These are phyloP conservation scores for Poecilobothrus nobilitatus DNA, from an alignment of 2,888 invertebrate genomes.

Conservation along the genomic window DNA sequence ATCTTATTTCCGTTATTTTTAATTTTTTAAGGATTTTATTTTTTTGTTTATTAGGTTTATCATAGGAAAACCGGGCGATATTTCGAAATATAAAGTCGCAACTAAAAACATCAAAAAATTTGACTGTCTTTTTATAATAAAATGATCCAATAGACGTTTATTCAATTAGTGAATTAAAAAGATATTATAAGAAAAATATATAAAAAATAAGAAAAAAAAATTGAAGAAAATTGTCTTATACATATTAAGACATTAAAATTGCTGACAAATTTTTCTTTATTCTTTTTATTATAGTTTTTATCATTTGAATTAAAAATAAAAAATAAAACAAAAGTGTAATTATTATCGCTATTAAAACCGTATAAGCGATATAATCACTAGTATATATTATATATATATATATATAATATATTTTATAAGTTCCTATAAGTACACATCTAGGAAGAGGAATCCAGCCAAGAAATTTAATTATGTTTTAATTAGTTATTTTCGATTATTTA, in stretches of 20 bases:
- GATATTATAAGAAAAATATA: not conserved
- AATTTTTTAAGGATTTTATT: not conserved
- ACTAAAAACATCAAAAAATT: not conserved
- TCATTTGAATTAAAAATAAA: not conserved
- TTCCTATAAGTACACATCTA: too few species aligned
- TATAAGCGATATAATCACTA: too few species aligned
- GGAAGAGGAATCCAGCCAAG: too few species aligned
- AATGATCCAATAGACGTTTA: not conserved
- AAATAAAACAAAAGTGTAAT: too few species aligned
- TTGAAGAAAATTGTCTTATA: not conserved
- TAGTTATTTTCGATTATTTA: too few species aligned
- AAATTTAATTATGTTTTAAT: too few species aligned
- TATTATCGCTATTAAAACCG: too few species aligned
- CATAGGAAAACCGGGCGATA: not conserved
- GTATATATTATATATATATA: too few species aligned
- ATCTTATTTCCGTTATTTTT: not conserved
- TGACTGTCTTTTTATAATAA: not conserved
- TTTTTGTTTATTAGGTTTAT: not conserved
- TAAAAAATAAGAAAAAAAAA: not conserved
- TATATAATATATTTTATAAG: too few species aligned
- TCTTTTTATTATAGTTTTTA: not conserved
- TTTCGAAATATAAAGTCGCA: not conserved
- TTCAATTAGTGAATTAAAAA: not conserved
- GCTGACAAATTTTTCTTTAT: constrained; percentile 2
- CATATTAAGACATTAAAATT: not conserved